phyloP scores from a whole-genome alignment of 2,797 vertebrate species.

The Phataginus tetradactyla region DNA sequence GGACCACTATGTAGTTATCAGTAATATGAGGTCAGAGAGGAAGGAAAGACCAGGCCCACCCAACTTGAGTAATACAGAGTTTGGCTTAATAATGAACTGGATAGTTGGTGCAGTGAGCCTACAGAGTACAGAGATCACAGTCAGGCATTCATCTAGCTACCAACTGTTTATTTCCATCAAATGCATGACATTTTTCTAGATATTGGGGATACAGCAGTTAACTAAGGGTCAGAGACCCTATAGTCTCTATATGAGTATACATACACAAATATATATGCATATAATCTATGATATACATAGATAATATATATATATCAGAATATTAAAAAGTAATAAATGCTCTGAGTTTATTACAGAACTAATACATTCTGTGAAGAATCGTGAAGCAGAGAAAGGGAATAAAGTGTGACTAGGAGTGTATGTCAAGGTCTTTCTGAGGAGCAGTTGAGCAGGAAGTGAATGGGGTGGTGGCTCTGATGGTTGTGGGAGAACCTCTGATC shows the following conservation, averaged over 20 bases:
- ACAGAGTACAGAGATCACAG: neutral
- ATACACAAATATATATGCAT: neutral
- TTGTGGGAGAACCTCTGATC: neutral
- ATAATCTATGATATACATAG: neutral
- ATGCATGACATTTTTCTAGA: neutral
- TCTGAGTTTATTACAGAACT: neutral
- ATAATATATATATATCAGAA: neutral
- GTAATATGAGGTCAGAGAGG: neutral
- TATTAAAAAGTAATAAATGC: neutral
- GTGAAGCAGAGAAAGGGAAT: no score
- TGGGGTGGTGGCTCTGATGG: neutral
- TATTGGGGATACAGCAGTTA: neutral
- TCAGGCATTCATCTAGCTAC: neutral
- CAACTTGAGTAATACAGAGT: no score
- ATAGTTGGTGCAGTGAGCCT: neutral
- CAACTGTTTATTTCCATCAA: neutral
- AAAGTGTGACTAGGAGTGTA: neutral
- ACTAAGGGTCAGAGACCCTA: no score
- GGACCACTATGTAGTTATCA: no score
- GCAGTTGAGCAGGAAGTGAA: neutral
- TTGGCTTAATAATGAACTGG: neutral
- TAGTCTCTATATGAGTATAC: neutral
- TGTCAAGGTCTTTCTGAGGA: neutral
- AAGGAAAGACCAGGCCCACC: neutral
- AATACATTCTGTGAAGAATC: neutral